Base-by-base conservation (phyloP, 53 echinoderm and acorn worm genomes). In the Pentamera pediparva region DNA sequence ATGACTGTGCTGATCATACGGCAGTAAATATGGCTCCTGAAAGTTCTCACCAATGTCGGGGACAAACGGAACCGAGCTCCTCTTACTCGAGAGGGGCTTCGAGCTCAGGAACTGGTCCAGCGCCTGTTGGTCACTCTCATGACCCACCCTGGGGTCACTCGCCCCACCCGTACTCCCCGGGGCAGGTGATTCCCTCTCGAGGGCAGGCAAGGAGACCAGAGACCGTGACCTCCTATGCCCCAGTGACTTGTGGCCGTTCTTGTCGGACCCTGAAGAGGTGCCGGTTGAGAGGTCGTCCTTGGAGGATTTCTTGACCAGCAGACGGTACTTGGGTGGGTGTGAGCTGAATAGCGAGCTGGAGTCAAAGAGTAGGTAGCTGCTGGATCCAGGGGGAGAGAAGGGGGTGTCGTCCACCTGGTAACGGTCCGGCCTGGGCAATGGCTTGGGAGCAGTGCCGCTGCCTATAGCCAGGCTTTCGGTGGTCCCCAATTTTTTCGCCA, bases 361-460 rank as follows among this genome's bases (percentile, higher is more conserved):
- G 58, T 92, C 89, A 77, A 92, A 92, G 17, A 89, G 70, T 59
- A 87, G 82, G 32, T 81, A 69, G 39, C 79, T 75, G 52, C 79
- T 83, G 69, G 79, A 76, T 17, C 74, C 69, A 20, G 82, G 86
- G 3, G 92, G 92, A 8, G 92, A 78, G 15, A 80, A 69, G 22
- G 76, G 62, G 19, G 60, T 59, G 37, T 53, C 59, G 24, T 70
- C 73, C 17, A 84, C 85, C 43, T 92, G 87, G 41, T 92, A 92
- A 5, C 92, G 84, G 49, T 84, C 87, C 59, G 91, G 87, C 39
- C 78, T 50, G 54, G 79, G 41, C 5, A 67, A 43, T 47, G 41
- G 24, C 2, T 7, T 24, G 18, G 69, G 40, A n/a, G 58, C 6
- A 40, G 12, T 43, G 39, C 11, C 67, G 30, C 43, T 47, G 25